These are phyloP conservation scores for Pristionchus entomophagus DNA, from an alignment of 2,888 invertebrate species.

Conservation along the genomic window DNA sequence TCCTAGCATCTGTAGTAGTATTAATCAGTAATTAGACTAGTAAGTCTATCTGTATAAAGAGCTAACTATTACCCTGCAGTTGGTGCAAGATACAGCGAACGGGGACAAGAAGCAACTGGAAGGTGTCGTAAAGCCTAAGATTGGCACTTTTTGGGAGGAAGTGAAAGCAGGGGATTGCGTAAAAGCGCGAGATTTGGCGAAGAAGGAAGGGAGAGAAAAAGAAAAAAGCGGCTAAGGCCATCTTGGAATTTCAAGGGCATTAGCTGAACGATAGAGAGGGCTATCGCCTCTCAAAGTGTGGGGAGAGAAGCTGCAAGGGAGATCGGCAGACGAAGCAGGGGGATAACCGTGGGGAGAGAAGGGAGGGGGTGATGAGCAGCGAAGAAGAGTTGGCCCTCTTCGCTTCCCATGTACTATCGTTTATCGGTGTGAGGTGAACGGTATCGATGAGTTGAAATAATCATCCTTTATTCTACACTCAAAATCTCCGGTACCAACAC, in stretches of 20 bases:
- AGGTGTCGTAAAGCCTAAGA: not conserved
- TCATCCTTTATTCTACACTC: too few species aligned
- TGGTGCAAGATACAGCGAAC: not conserved
- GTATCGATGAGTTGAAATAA: too few species aligned
- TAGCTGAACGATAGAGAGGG: not conserved
- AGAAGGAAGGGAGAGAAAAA: not conserved
- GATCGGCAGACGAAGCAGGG: not conserved
- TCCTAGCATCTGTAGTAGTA: constrained; percentile 33
- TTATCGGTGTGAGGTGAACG: too few species aligned
- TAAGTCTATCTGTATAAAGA: constrained; percentile 37
- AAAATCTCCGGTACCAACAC: too few species aligned
- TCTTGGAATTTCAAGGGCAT: constrained; percentile 18
- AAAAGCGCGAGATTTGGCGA: not conserved
- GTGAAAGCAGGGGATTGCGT: not conserved
- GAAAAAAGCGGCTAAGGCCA: not conserved
- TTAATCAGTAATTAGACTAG: constrained; percentile 29
- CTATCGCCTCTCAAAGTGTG: not conserved
- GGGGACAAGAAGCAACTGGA: not conserved
- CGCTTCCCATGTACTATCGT: too few species aligned
- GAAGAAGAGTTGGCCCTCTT: too few species aligned
- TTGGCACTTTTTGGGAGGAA: constrained; percentile 7
- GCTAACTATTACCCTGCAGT: not conserved
- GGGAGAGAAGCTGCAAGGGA: not conserved
- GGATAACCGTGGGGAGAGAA: not conserved
- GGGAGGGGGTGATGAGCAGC: not conserved